Evolutionary conservation across 2,888 invertebrate species (phyloP).

Genomic region (Drosophila demipolita): DNA sequence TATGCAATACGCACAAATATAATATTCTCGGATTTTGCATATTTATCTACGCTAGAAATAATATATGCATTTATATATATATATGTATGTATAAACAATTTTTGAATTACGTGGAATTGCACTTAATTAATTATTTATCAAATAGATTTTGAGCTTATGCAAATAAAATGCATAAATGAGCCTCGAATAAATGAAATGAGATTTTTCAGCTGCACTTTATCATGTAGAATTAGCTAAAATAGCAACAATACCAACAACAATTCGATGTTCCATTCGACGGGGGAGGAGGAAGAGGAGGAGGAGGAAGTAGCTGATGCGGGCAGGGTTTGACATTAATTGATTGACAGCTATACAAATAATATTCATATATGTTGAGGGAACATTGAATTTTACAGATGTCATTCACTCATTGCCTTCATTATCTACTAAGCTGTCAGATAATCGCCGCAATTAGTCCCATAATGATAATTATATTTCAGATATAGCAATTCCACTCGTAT

Average conservation of each 20-base stretch:
- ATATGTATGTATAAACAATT: slow-evolving; percentile 7
- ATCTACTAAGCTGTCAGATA: slow-evolving; percentile 60
- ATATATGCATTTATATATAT: slow-evolving; percentile 13
- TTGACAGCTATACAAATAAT: slow-evolving; percentile 27
- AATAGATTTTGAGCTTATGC: slow-evolving; percentile 64
- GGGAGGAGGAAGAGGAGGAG: too few species aligned
- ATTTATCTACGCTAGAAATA: slow-evolving; percentile 49
- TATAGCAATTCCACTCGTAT: slow-evolving; percentile 25
- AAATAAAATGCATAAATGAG: slow-evolving; percentile 63
- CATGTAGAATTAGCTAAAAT: slow-evolving; percentile 14
- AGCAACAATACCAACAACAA: slow-evolving; percentile 5
- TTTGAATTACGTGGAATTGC: slow-evolving; percentile 22
- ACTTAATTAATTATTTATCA: slow-evolving; percentile 78
- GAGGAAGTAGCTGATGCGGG: slow-evolving; percentile 42
- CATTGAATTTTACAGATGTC: slow-evolving; percentile 26
- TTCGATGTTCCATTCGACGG: slow-evolving; percentile 6
- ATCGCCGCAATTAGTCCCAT: slow-evolving; percentile 65
- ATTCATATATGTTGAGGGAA: slow-evolving; percentile 23
- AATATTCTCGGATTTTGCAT: slow-evolving; percentile 55
- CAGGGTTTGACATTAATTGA: slow-evolving; percentile 43
- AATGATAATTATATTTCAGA: slow-evolving; percentile 63
- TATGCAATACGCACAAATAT: slow-evolving; percentile 19
- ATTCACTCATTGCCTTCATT: slow-evolving; percentile 32
- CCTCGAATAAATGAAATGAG: slow-evolving; percentile 46
- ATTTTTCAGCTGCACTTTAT: slow-evolving; percentile 21